Evolutionary conservation across 2,797 vertebrate species (phyloP).

Genomic region (Dromococcyx pavoninus): DNA sequence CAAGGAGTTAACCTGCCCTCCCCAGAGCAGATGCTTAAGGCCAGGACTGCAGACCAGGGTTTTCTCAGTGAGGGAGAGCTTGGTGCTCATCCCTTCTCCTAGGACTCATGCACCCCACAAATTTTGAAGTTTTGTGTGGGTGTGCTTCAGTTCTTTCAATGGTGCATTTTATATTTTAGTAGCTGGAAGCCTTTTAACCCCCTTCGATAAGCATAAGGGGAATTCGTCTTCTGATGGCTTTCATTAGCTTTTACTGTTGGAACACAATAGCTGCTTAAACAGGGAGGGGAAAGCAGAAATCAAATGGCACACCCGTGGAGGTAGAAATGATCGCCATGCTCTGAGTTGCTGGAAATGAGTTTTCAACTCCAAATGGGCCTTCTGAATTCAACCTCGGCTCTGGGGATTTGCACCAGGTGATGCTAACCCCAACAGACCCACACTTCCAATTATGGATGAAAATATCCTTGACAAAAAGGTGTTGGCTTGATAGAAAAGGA

Average conservation of each 20-base stretch:
- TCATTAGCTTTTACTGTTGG: background rate
- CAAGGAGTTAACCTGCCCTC: background rate
- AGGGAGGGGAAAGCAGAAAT: background rate
- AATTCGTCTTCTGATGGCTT: background rate
- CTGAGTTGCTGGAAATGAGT: background rate
- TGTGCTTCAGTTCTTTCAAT: background rate
- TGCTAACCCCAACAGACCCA: background rate
- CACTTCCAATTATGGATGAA: background rate
- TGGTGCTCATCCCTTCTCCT: background rate
- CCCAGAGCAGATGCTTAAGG: background rate
- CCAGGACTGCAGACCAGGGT: background rate
- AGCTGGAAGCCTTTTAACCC: constrained; percentile 24
- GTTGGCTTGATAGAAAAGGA: background rate
- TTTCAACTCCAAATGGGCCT: background rate
- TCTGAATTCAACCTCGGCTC: background rate
- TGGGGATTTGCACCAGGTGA: background rate
- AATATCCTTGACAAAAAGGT: background rate
- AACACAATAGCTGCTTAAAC: background rate
- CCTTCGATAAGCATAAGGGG: background rate
- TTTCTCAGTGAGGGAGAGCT: background rate
- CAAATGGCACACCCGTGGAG: background rate
- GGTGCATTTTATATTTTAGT: background rate
- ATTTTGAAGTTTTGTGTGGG: background rate
- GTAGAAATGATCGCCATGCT: background rate
- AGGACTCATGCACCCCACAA: background rate